These are phyloP conservation scores for Pycnomerus fuliginosus DNA, from an alignment of 2,888 invertebrate genomes.

Conservation along the genomic window DNA sequence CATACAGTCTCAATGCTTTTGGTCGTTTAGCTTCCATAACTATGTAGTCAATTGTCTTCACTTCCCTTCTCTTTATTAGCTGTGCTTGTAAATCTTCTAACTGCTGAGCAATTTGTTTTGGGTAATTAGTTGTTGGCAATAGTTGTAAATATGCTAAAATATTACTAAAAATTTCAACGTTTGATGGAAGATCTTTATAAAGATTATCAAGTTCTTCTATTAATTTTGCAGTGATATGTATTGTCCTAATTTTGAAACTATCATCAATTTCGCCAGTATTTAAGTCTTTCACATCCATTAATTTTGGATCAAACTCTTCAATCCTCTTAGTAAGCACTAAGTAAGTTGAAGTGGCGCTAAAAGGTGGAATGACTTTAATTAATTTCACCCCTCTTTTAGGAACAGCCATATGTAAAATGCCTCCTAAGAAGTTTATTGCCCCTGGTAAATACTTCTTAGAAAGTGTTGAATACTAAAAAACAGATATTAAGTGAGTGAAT, in stretches of 20 bases:
- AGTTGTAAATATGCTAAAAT: conserved; percentile 59
- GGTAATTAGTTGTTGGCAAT: conserved; percentile 63
- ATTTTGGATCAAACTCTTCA: conserved; percentile 36
- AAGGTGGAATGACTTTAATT: conserved; percentile 68
- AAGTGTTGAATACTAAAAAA: conserved; percentile 63
- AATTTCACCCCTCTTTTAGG: conserved; percentile 62
- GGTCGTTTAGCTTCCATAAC: conserved; percentile 69
- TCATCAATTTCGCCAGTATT: conserved; percentile 56
- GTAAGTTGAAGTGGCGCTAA: conserved; percentile 55
- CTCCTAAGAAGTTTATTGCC: conserved; percentile 75
- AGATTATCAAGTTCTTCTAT: conserved; percentile 61
- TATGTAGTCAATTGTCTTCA: conserved; percentile 60
- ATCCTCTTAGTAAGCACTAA: conserved; percentile 59
- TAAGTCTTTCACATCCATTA: conserved; percentile 62
- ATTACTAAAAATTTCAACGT: conserved; percentile 55
- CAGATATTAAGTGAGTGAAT: no score
- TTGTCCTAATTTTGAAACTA: conserved; percentile 64
- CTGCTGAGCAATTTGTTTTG: conserved; percentile 56
- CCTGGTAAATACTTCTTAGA: conserved; percentile 83
- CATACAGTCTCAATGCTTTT: conserved; percentile 78
- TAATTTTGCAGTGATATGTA: conserved; percentile 59
- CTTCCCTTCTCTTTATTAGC: conserved; percentile 56
- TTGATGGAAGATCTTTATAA: conserved; percentile 48
- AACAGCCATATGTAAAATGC: conserved; percentile 71
- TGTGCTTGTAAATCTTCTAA: conserved; percentile 53